Evolutionary conservation across 2,797 vertebrate genomes (phyloP), one percentile per base, ranked within the genome.

Genomic region (Pampus argenteus): DNA sequence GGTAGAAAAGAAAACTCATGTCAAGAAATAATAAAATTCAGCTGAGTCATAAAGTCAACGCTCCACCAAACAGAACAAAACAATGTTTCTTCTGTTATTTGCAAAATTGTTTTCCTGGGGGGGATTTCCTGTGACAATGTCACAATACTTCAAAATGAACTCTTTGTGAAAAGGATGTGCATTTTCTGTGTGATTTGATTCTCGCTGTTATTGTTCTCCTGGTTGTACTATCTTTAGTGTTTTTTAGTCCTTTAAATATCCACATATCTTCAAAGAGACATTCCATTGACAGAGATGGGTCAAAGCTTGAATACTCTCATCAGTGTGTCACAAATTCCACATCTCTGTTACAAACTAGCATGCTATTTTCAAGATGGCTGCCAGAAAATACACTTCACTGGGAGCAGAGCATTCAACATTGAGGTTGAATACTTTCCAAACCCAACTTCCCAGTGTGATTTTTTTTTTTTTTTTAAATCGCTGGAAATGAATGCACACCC

Each of bases 291-390:
- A 79, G 78, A 78, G 76, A 82, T 74, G 60, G 76, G 83, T 91
- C 88, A 87, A 84, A 70, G 73, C 64, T 73, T 76, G 71, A 90
- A 83, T 65, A 78, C 48, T 86, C 56, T 78, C 83, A 58, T 78
- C 73, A 38, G 54, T 60, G 77, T 88, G 86, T 87, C 79, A 86
- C 81, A 90, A 89, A 91, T 89, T 90, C 88, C 89, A 87, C 76
- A 17, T 85, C 76, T 84, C 79, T 78, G 73, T 79, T 87, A 87
- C 73, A 88, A 91, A 89, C 79, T 74, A 82, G 86, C 86, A 76
- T 88, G 89, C 62, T 79, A 88, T 57, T 86, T 88, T 82, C 34
- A 86, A 79, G 62, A 82, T 70, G 79, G 71, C 71, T 44, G 56
- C 82, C 66, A 78, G 66, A 58, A 58, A 73, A 74, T 48, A 74